A percentile compares a stretch with the other conserved stretches of the same genome.
phyloP scores from a whole-genome alignment of 2,113 vertebrate species.

The Regulus satrapa region DNA sequence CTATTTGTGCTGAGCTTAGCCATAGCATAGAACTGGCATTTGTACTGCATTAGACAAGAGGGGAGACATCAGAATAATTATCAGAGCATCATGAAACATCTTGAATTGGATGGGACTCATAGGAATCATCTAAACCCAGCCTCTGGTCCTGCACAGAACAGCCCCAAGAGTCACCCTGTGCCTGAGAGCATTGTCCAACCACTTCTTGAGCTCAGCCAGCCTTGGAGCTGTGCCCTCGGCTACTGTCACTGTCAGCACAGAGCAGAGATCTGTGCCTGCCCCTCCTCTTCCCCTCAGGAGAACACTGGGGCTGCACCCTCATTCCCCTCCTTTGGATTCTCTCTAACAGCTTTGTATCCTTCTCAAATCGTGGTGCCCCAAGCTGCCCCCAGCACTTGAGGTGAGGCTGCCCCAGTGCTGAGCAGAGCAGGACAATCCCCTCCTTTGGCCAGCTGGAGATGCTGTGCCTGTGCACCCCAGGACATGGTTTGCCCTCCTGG shows the following conservation, averaged over 20 bases:
- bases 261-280: not conserved
- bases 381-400: rapidly evolving
- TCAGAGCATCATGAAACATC: not conserved
- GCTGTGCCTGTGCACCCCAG: not conserved
- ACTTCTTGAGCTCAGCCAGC: rapidly evolving
- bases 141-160: not conserved
- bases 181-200: rapidly evolving
- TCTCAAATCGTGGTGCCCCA: rapidly evolving
- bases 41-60: not conserved
- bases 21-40: rapidly evolving
- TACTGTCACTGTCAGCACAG: not conserved
- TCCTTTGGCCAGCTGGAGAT: rapidly evolving
- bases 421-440: not conserved
- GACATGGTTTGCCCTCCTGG: not conserved
- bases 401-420: rapidly evolving
- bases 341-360: rapidly evolving
- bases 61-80: not conserved
- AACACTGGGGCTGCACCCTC: not conserved
- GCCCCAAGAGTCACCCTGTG: rapidly evolving
- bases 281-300: not conserved
- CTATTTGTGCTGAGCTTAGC: not conserved
- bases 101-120: not conserved
- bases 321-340: too few species aligned
- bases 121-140: not conserved
- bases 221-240: rapidly evolving